A percentile compares a stretch with the other conserved stretches of the same genome.
These are phyloP conservation scores for Eidolon helvum DNA, from an alignment of 2,113 vertebrate genomes.

Conservation along the genomic window DNA sequence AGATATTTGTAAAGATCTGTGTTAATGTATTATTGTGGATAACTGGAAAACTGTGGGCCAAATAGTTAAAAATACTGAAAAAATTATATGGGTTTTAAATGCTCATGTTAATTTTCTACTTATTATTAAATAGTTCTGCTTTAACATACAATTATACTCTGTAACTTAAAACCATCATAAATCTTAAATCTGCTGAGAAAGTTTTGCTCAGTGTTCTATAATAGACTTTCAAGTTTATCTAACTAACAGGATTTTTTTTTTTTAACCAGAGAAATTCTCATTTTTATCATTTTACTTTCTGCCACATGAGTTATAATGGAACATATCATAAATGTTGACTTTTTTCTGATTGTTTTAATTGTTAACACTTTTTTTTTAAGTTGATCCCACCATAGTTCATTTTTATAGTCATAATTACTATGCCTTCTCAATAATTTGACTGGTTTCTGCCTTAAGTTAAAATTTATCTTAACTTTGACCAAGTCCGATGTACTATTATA, in stretches of 20 bases:
- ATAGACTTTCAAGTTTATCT: slow-evolving; percentile 32
- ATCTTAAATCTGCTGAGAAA: slow-evolving; percentile 35
- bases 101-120: slow-evolving; percentile 47
- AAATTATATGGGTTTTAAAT: background rate
- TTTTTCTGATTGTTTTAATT: slow-evolving; percentile 68
- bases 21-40: background rate
- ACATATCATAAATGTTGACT: slow-evolving; percentile 64
- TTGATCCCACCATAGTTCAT: background rate
- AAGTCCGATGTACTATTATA: slow-evolving; percentile 73
- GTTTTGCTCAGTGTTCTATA: background rate
- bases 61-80: background rate
- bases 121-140: slow-evolving; percentile 57
- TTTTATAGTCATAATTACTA: slow-evolving; percentile 45
- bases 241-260: slow-evolving; percentile 38
- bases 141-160: background rate
- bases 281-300: slow-evolving; percentile 68
- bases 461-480: slow-evolving; percentile 74
- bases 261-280: slow-evolving; percentile 59
- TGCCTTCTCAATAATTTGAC: slow-evolving; percentile 19
- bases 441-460: slow-evolving; percentile 68
- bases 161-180: slow-evolving; percentile 52
- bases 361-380: slow-evolving; percentile 53
- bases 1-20: slow-evolving; percentile 29
- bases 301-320: slow-evolving; percentile 67
- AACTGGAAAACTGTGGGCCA: slow-evolving; percentile 46